A percentile compares a stretch with the other conserved stretches of the same genome.
Evolutionary conservation across 2,113 vertebrate species (phyloP).

Genomic region (Burhinus oedicnemus): DNA sequence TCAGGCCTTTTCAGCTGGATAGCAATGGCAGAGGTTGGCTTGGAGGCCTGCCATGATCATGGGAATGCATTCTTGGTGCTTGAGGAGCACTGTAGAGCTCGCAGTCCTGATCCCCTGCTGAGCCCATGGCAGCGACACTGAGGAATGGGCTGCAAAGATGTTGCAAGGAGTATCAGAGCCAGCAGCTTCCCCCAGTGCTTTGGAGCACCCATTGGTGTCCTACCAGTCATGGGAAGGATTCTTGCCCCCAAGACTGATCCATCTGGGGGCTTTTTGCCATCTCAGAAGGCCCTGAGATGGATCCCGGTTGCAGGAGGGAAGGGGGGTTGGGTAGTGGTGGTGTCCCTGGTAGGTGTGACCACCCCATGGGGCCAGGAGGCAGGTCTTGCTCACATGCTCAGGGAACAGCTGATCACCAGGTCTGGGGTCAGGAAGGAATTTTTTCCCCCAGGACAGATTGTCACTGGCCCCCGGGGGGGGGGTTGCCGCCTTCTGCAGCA

Average conservation of each 20-base stretch:
- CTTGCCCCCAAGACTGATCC: accelerated
- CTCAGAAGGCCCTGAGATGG: too few relatives aligned
- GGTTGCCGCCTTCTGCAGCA: not conserved
- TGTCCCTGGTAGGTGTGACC: too few relatives aligned
- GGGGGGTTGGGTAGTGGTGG: too few relatives aligned
- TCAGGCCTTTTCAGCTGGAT: too few relatives aligned
- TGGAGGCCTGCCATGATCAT: not conserved
- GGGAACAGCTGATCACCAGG: not conserved
- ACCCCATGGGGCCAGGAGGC: too few relatives aligned
- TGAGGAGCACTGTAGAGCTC: not conserved
- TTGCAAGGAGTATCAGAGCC: too few relatives aligned
- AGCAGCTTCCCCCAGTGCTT: not conserved
- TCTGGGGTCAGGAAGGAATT: not conserved
- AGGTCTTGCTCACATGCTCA: too few relatives aligned
- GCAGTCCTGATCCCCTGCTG: accelerated
- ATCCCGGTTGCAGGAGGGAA: too few relatives aligned
- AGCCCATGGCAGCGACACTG: not conserved
- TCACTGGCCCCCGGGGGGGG: too few relatives aligned
- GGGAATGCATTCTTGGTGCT: accelerated
- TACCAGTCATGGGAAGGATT: not conserved
- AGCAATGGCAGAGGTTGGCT: not conserved
- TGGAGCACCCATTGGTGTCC: not conserved
- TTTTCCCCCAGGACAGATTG: not conserved
- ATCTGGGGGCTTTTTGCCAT: too few relatives aligned
- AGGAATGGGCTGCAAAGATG: not conserved